Evolutionary conservation across 35 echinoderm and acorn worm genomes (phyloP).

Genomic region (Hemicentrotus pulcherrimus): DNA sequence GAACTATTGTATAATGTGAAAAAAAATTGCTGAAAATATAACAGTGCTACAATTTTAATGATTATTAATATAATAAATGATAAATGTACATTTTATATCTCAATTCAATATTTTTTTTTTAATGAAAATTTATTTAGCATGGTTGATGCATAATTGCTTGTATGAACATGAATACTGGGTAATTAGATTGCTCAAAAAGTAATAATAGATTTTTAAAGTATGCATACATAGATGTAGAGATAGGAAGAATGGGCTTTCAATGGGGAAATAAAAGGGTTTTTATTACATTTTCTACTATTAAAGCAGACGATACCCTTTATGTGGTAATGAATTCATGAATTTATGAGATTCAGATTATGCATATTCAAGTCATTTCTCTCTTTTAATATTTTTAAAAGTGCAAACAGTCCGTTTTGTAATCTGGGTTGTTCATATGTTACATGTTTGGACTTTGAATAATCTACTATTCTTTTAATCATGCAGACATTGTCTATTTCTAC

Average conservation of each 20-base stretch:
- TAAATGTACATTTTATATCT: slow-evolving; percentile 5
- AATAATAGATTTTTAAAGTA: not conserved
- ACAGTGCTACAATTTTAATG: not conserved
- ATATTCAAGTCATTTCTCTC: not conserved
- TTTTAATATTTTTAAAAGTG: not conserved
- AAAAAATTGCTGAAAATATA: not conserved
- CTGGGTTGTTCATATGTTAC: too few species aligned
- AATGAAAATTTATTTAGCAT: not conserved
- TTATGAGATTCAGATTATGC: not conserved
- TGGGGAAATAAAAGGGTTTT: not conserved
- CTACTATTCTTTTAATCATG: too few species aligned
- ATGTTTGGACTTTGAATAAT: too few species aligned
- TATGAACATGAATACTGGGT: too few species aligned
- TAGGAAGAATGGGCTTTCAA: not conserved
- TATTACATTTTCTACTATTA: not conserved
- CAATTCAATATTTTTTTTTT: not conserved
- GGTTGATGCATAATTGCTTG: not conserved
- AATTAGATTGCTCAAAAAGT: not conserved
- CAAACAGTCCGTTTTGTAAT: too few species aligned
- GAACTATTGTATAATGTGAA: not conserved
- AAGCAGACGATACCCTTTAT: too few species aligned
- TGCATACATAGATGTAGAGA: not conserved
- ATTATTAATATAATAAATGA: not conserved
- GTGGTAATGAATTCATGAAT: too few species aligned
- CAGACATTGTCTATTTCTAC: too few species aligned